Evolutionary conservation across 2,797 vertebrate species (phyloP), one percentile per base, ranked within the genome.

Genomic region (Myotis planiceps): DNA sequence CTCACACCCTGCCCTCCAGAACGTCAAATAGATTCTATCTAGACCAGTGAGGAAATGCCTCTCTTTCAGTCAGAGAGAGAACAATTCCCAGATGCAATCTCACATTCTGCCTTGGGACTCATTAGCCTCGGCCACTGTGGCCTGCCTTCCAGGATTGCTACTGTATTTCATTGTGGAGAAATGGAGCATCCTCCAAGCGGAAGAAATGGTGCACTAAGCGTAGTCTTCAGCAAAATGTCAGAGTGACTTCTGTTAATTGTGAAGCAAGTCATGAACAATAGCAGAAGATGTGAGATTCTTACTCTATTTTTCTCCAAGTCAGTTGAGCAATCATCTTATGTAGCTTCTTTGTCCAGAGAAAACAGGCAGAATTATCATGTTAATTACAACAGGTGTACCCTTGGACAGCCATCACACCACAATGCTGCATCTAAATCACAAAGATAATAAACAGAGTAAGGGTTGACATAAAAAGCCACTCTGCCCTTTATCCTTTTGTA

Each of bases 161-260:
- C 13, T 74, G 3, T 39, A 47, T 37, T 71, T 80, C 71, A 45
- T 80, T 60, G 47, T 63, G 32, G 47, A 75, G 74, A 95, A 94
- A 89, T 55, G 37, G 37, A 74, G 6, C 55, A 53, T 29, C 85
- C 63, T 63, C 23, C 9, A 80, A 87, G 49, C 0, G 1, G 51
- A 86, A 34, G 32, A 94, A 85, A 86, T 68, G 18, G 3, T 49
- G 29, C 13, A 74, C 15, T 34, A 49, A 81, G 25, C 19, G 7
- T 37, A 23, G 5, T 90, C 72, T 90, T 92, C 45, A 82, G 55
- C 37, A 92, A 88, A 95, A 97, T 94, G 78, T 58, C 42, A 5
- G 37, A 79, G 63, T 94, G 42, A 94, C 45, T 87, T 76, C 60
- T 76, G 63, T 91, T 88, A 80, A 74, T 90, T 53, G 68, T 66